Percentiles rank a stretch among this genome's conserved stretches.
phyloP scores from a whole-genome alignment of 2,888 invertebrate genomes.

The Eledone cirrhosa region DNA sequence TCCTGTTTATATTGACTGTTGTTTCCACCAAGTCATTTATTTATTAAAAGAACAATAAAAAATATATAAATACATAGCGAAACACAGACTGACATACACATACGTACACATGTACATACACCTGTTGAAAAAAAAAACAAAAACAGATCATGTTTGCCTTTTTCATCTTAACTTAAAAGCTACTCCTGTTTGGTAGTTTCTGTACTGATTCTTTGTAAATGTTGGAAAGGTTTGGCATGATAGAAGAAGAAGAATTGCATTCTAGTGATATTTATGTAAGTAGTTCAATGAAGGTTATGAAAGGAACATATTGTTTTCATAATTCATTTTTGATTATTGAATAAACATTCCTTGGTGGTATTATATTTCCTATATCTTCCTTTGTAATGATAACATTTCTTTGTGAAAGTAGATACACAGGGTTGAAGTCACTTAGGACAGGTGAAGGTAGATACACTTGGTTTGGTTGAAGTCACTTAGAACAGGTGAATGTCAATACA shows the following conservation, averaged over 20 bases:
- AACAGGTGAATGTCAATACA: too few species aligned
- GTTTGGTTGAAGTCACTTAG: too few species aligned
- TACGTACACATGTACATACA: neutral
- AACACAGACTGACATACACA: neutral
- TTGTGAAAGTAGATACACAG: too few species aligned
- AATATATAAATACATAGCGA: conserved; percentile 18
- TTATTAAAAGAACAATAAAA: conserved; percentile 18
- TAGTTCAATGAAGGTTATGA: too few species aligned
- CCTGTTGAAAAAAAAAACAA: neutral
- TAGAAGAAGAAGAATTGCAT: neutral
- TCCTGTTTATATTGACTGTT: neutral
- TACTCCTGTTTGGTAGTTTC: conserved; percentile 1
- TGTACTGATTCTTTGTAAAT: neutral
- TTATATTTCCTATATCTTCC: neutral
- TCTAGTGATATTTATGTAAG: too few species aligned
- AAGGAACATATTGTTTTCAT: too few species aligned
- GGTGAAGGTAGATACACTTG: too few species aligned
- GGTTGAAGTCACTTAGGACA: too few species aligned
- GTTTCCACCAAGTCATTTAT: conserved; percentile 26
- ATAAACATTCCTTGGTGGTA: conserved; percentile 19
- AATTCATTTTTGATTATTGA: neutral
- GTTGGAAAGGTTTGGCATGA: neutral
- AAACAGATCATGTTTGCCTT: neutral
- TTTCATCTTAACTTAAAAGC: neutral
- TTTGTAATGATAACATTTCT: neutral